phyloP scores from a whole-genome alignment of 2,797 vertebrate genomes.

The Sciurus vulgaris region DNA sequence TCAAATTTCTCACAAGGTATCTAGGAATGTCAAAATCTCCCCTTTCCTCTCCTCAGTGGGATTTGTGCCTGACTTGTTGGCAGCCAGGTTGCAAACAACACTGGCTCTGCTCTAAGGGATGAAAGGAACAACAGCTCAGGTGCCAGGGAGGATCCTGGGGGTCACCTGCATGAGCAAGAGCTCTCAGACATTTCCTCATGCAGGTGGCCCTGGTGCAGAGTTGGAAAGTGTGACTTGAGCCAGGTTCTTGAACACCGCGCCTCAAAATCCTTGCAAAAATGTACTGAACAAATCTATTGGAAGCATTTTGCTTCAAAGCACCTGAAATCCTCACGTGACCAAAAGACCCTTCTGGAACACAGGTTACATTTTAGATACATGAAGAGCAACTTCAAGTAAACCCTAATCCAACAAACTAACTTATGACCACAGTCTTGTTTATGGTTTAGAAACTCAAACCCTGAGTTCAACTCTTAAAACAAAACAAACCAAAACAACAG shows the following conservation, averaged over 20 bases:
- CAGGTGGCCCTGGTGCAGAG: background rate
- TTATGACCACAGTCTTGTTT: background rate
- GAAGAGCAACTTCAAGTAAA: background rate
- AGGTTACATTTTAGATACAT: background rate
- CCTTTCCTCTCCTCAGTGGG: background rate
- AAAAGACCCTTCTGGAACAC: background rate
- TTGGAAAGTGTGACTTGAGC: background rate
- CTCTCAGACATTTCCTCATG: background rate
- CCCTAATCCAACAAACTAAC: background rate
- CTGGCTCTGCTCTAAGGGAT: too few species aligned
- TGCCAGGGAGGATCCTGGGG: background rate
- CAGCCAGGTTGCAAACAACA: background rate
- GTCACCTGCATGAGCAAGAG: background rate
- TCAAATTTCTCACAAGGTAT: background rate
- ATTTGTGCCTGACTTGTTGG: background rate
- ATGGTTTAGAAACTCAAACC: background rate
- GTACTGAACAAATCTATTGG: background rate
- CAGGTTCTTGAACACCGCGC: background rate
- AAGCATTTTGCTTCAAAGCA: background rate
- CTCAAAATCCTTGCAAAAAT: background rate
- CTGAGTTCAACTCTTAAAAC: background rate
- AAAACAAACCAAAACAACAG: background rate
- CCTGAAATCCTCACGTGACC: background rate
- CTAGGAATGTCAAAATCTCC: background rate
- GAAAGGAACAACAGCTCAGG: background rate